Conservation (phyloP, 2,888 invertebrate genomes). For the Zygothrica quintamaculata region DNA sequence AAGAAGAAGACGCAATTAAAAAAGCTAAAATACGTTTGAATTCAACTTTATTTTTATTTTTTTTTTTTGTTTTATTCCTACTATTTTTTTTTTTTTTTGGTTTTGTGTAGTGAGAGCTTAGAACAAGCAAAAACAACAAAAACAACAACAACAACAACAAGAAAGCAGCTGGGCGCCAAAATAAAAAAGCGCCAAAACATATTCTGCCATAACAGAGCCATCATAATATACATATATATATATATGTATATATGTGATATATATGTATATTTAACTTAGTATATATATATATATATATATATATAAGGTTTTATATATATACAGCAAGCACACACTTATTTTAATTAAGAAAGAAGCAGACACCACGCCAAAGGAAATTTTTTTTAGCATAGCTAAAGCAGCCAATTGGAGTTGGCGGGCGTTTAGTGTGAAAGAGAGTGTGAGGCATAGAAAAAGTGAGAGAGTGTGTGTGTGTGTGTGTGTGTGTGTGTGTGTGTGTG, state of each 20-base stretch:
- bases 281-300: conserved; percentile 4
- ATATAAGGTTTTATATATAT: conserved; percentile 12
- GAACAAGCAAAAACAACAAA: conserved; percentile 44
- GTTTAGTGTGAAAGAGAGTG: conserved; percentile 11
- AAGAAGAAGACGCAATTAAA: conserved; percentile 55
- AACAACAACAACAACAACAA: conserved; percentile 43
- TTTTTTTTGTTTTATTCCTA: conserved; percentile 1
- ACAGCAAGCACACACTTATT: conserved; percentile 44
- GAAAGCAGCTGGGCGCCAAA: conserved; percentile 51
- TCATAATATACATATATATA: conserved; percentile 33
- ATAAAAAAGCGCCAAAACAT: conserved; percentile 65
- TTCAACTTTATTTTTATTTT: conserved; percentile 8
- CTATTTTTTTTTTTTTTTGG: too few relatives aligned
- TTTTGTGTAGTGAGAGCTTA: conserved; percentile 31
- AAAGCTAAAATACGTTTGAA: conserved; percentile 26
- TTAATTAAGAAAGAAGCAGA: conserved; percentile 63
- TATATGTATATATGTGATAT: conserved; percentile 3
- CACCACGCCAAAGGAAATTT: conserved; percentile 38
- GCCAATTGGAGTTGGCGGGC: conserved; percentile 48
- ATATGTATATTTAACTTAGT: conserved; percentile 5
- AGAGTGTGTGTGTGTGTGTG: conserved; percentile 9
- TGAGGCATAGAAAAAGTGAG: conserved; percentile 6
- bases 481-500: conserved; percentile 13
- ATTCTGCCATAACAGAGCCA: conserved; percentile 57
- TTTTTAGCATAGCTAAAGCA: conserved; percentile 36